These are phyloP conservation scores for Onychomys leucogaster DNA, from an alignment of 2,797 vertebrate genomes.

Conservation along the genomic window DNA sequence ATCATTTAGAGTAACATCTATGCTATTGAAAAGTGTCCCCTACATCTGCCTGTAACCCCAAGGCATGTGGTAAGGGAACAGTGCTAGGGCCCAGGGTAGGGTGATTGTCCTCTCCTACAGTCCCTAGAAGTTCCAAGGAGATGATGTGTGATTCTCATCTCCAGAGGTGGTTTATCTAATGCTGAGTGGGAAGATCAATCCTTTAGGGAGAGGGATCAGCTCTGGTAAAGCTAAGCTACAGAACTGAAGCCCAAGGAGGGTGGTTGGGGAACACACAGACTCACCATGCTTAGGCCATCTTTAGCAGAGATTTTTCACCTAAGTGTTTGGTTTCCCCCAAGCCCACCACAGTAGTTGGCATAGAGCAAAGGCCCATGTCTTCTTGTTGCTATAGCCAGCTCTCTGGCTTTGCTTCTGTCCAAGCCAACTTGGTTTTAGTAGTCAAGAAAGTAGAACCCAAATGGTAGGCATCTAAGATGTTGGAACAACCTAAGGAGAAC, in stretches of 20 bases:
- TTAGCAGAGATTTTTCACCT: neutral
- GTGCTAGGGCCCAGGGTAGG: neutral
- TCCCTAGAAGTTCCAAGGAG: neutral
- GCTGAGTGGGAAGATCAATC: neutral
- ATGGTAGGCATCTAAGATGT: neutral
- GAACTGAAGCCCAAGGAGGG: neutral
- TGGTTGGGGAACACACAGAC: neutral
- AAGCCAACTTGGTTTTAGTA: neutral
- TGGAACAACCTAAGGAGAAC: neutral
- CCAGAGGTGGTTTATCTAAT: neutral
- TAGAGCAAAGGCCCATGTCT: accelerated
- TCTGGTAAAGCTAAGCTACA: neutral
- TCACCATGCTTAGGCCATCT: neutral
- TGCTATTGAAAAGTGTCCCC: neutral
- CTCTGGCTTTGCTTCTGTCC: neutral
- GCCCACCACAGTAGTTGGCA: neutral
- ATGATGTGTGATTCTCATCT: neutral
- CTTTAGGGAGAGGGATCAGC: neutral
- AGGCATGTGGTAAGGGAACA: neutral
- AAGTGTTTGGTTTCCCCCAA: too few relatives aligned
- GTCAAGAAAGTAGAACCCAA: neutral
- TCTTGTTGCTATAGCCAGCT: neutral
- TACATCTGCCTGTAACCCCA: neutral
- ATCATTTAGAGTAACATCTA: neutral
- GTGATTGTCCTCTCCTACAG: neutral